A percentile compares a stretch with the other conserved stretches of the same genome.
Conservation (phyloP, 2,797 vertebrate species). For the Spinus olivaceus region DNA sequence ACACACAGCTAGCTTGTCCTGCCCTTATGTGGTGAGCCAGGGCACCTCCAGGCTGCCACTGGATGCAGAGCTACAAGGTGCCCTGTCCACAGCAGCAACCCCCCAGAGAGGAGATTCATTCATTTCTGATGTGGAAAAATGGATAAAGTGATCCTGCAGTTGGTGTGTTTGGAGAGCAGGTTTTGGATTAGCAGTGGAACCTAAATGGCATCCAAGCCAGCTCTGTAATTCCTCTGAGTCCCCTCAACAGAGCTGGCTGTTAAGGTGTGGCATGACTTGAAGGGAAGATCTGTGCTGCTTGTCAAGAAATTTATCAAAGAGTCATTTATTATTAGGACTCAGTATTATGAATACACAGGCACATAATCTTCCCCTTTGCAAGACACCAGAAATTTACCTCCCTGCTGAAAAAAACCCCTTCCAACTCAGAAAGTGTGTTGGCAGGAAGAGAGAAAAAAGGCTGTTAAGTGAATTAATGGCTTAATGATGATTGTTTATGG, state of each 20-base stretch:
- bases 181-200: background rate
- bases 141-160: background rate
- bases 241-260: background rate
- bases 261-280: background rate
- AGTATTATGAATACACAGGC: background rate
- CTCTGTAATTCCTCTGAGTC: background rate
- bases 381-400: background rate
- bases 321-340: conserved; percentile 4
- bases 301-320: background rate
- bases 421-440: background rate
- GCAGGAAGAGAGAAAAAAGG: background rate
- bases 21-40: background rate
- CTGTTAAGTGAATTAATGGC: conserved; percentile 5
- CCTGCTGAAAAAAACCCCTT: background rate
- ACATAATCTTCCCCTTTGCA: background rate
- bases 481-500: conserved; percentile 45
- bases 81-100: background rate
- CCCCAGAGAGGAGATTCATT: background rate
- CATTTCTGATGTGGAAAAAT: background rate
- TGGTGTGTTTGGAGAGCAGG: background rate
- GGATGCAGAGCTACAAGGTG: background rate
- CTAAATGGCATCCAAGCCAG: background rate
- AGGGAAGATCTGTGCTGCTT: background rate
- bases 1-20: background rate
- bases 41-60: background rate